Conservation (phyloP, 2,797 vertebrate genomes). For the Pseudochaenichthys georgianus region DNA sequence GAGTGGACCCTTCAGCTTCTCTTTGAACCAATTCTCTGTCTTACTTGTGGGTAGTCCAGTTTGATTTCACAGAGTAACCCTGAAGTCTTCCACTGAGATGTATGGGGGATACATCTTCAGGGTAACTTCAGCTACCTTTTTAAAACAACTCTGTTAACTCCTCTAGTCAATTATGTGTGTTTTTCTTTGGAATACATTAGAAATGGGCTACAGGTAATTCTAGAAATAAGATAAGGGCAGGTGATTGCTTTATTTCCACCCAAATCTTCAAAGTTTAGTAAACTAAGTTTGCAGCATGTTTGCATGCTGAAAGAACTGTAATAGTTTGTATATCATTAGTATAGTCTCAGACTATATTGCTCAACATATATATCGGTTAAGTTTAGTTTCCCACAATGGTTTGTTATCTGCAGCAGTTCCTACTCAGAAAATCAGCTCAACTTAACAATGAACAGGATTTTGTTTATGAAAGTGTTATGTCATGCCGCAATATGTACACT, state of each 20-base stretch:
- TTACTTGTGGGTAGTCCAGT: constrained; percentile 2
- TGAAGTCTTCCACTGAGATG: constrained; percentile 11
- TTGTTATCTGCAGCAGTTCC: constrained; percentile 2
- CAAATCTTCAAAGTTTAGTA: neutral
- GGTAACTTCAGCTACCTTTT: constrained; percentile 11
- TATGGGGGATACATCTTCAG: too few species aligned
- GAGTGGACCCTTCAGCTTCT: constrained; percentile 21
- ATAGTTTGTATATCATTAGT: neutral
- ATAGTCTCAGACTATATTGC: neutral
- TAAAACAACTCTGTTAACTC: neutral
- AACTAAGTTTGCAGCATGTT: neutral
- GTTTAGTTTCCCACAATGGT: constrained; percentile 10
- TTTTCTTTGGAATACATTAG: neutral
- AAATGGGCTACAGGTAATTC: neutral
- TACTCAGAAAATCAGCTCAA: neutral
- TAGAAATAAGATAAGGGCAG: neutral
- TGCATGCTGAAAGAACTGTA: neutral
- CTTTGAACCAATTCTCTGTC: constrained; percentile 8
- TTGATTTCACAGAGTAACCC: constrained; percentile 16
- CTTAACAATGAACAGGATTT: neutral
- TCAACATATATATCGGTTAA: neutral
- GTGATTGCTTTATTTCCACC: neutral
- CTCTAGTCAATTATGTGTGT: too few species aligned
- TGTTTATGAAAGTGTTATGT: neutral
- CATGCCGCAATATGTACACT: neutral